Evolutionary conservation across 2,888 invertebrate species (phyloP).

Genomic region (Philopedon plagiatum): DNA sequence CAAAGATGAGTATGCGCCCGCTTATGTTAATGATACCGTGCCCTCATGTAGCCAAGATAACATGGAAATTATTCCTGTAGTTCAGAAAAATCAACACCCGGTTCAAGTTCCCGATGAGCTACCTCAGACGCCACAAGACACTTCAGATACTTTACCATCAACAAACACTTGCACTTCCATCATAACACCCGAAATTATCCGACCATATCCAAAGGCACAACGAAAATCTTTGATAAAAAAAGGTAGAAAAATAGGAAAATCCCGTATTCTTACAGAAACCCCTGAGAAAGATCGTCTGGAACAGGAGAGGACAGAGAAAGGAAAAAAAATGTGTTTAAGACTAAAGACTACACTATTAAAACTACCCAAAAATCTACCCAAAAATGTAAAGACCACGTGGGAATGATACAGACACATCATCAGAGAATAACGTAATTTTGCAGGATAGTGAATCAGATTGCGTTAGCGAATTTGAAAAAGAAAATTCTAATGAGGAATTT

Average conservation of each 20-base stretch:
- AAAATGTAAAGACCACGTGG: too few relatives aligned
- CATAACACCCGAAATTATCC: constrained; percentile 14
- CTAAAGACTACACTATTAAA: neutral
- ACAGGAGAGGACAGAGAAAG: too few relatives aligned
- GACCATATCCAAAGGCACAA: constrained; percentile 6
- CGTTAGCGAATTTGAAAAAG: constrained; percentile 1
- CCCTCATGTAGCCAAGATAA: neutral
- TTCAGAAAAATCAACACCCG: neutral
- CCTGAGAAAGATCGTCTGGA: constrained; percentile 13
- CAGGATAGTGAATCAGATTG: neutral
- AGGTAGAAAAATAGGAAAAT: constrained; percentile 3
- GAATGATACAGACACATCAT: too few relatives aligned
- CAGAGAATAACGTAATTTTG: neutral
- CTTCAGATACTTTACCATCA: neutral
- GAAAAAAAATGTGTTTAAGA: too few relatives aligned
- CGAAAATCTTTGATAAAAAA: neutral
- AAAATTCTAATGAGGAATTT: constrained; percentile 11
- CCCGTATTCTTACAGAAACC: constrained; percentile 16
- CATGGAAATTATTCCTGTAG: neutral
- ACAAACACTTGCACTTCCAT: neutral
- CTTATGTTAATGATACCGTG: neutral
- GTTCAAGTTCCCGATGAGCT: too few relatives aligned
- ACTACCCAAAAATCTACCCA: neutral
- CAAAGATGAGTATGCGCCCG: constrained; percentile 13
- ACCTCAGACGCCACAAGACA: constrained; percentile 2